Evolutionary conservation across 2,888 invertebrate genomes (phyloP), one percentile per base, ranked within the genome.

Genomic region (Drosophila rubida): DNA sequence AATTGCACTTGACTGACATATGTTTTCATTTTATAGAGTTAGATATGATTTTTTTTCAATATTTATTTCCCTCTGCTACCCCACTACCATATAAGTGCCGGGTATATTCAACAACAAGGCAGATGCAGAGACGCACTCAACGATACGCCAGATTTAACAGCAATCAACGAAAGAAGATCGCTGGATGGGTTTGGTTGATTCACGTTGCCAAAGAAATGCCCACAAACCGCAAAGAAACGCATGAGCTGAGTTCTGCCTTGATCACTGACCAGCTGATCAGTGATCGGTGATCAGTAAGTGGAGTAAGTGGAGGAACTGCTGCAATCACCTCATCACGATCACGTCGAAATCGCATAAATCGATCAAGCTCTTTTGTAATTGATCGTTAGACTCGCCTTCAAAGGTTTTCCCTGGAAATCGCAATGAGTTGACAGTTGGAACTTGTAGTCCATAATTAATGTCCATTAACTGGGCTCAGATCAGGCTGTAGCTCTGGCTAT

Each of bases 271-370:
- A 13, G 14, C 35, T 30, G 41, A 45, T 57, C 64, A 37, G 27
- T 45, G 67, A 19, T 50, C 54, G 14, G 1, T 42, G 57, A 30
- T 22, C 37, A n/a, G 13, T 22, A 42, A 59, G 39, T 42, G 35
- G n/a, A n/a, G 50, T 53, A 22, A 75, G 88, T 84, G 87, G 81
- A 88, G 88, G 84, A 86, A 80, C 81, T 87, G 86, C 78, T 66
- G 82, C 79, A 85, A 86, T 67, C 74, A 35, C 11, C 32, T n/a
- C 32, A n/a, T 32, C 45, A 58, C 57, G 64, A 74, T 80, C 89
- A 89, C 78, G 84, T 80, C 54, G 35, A 51, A 70, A 69, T 44
- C 73, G 61, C 84, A 87, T 83, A 69, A 80, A 83, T 80, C 39
- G 55, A 35, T 30, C 16, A 11, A 25, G 9, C 19, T 8, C 35